These are phyloP conservation scores for Thaleichthys pacificus DNA, from an alignment of 2,797 vertebrate genomes.

Conservation along the genomic window DNA sequence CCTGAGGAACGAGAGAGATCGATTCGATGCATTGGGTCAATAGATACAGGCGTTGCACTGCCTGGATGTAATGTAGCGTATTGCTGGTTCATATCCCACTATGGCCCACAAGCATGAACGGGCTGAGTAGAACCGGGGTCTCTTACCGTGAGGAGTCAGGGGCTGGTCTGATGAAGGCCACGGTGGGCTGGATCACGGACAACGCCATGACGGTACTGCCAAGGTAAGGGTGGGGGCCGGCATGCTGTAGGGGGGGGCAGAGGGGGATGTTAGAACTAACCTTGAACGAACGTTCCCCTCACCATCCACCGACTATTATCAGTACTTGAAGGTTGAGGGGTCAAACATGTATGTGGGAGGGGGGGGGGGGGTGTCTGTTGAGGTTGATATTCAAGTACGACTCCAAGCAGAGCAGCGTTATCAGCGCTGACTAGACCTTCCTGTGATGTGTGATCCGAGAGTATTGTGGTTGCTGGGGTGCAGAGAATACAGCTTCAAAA, in stretches of 20 bases:
- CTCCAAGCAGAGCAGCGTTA: not conserved
- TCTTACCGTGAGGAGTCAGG: constrained; percentile 77
- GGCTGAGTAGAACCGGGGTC: not conserved
- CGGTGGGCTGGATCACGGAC: constrained; percentile 76
- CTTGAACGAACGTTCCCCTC: not conserved
- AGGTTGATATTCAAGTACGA: not conserved
- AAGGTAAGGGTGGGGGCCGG: constrained; percentile 83
- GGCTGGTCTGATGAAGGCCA: constrained; percentile 81
- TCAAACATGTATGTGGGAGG: not conserved
- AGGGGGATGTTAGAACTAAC: not conserved
- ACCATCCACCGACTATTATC: not conserved
- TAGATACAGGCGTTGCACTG: too few relatives aligned
- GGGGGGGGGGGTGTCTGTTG: too few relatives aligned
- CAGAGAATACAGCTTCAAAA: too few relatives aligned
- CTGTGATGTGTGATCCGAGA: not conserved
- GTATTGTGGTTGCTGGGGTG: not conserved
- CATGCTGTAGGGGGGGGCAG: constrained; percentile 63
- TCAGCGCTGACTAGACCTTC: not conserved
- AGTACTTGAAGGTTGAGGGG: too few relatives aligned
- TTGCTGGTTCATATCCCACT: not conserved
- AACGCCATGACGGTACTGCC: constrained; percentile 79
- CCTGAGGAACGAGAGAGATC: constrained; percentile 54
- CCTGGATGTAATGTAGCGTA: not conserved
- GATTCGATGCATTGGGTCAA: not conserved
- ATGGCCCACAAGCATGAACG: not conserved